Conservation (phyloP, 2,888 invertebrate genomes). For the Cephus spinipes region DNA sequence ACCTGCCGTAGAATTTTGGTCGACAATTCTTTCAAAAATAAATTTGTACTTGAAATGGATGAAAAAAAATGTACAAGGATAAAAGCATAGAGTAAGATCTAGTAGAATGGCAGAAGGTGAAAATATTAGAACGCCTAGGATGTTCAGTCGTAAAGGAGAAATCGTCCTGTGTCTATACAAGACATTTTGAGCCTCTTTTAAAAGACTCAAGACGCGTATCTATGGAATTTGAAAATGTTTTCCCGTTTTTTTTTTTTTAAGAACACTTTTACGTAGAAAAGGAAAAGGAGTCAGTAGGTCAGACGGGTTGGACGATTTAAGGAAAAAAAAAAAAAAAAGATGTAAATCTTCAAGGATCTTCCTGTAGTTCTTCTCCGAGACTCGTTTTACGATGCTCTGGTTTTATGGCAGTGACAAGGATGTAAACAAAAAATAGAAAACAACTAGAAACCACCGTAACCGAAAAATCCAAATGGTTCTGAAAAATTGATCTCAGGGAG, state of each 20-base stretch:
- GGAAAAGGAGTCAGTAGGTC: slow-evolving; percentile 27
- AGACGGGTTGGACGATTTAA: slow-evolving; percentile 3
- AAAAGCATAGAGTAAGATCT: background rate
- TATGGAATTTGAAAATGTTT: slow-evolving; percentile 11
- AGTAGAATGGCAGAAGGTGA: background rate
- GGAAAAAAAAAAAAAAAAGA: background rate
- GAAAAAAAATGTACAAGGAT: background rate
- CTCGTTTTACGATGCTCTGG: background rate
- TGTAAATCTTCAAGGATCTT: background rate
- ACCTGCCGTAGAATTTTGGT: background rate
- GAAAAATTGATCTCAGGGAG: background rate
- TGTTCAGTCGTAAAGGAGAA: background rate
- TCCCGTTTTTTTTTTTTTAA: slow-evolving; percentile 9
- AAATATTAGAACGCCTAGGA: background rate
- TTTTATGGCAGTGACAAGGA: background rate
- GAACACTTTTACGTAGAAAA: slow-evolving; percentile 21
- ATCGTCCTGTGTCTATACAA: background rate
- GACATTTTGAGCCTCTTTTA: background rate
- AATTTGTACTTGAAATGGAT: background rate
- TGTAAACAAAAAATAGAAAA: background rate
- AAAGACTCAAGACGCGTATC: background rate
- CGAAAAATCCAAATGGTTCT: background rate
- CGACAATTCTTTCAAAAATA: background rate
- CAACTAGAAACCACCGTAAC: background rate
- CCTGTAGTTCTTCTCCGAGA: background rate